These are phyloP conservation scores for Hesperia comma DNA, from an alignment of 2,888 invertebrate genomes.

Conservation along the genomic window DNA sequence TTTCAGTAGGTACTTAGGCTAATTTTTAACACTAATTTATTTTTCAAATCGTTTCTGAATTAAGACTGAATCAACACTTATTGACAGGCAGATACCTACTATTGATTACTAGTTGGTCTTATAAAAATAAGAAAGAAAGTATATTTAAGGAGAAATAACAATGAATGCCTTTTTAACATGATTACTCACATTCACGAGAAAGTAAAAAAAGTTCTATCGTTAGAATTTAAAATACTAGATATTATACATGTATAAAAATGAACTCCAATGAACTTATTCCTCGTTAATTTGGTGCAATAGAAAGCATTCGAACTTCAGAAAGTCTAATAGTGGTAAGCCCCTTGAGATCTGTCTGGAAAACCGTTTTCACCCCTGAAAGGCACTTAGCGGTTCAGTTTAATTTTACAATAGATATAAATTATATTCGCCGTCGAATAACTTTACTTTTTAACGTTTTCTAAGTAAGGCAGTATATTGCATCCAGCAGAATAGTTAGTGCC, in stretches of 20 bases:
- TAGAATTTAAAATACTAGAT: no score
- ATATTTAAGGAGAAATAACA: no score
- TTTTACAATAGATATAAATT: background rate
- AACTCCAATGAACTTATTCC: background rate
- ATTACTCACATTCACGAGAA: no score
- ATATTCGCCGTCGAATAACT: background rate
- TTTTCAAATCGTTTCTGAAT: no score
- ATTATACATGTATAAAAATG: background rate
- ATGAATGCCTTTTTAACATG: no score
- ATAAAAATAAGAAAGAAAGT: no score
- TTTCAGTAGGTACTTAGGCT: no score
- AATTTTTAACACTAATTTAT: no score
- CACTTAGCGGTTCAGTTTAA: background rate
- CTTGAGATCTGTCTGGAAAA: background rate
- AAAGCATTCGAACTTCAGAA: background rate
- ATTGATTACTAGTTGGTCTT: no score
- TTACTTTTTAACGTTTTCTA: background rate
- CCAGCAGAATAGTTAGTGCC: background rate
- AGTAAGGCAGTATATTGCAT: background rate
- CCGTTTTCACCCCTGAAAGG: conserved; percentile 1
- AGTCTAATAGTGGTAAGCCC: background rate
- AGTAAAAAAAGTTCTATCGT: no score
- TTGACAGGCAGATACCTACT: no score
- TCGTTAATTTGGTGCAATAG: background rate
- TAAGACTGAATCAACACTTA: no score